phyloP scores from a whole-genome alignment of 1,140 invertebrate genomes.

The Heliconius hermathena region DNA sequence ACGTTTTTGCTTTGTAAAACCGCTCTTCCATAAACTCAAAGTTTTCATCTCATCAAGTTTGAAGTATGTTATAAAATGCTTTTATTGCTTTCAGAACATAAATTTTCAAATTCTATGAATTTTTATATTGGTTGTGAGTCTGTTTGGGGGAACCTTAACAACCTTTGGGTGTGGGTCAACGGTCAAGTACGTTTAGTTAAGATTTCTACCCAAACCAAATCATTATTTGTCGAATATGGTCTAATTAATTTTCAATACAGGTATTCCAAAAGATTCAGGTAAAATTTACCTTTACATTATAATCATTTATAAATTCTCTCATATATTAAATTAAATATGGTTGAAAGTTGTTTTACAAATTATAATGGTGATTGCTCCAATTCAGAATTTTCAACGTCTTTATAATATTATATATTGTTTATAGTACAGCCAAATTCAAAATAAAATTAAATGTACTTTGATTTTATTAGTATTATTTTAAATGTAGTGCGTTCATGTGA shows the following conservation, averaged over 20 bases:
- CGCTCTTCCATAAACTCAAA: conserved; percentile 49
- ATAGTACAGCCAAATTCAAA: background rate
- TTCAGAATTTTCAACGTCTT: background rate
- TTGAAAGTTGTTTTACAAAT: background rate
- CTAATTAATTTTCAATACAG: conserved; percentile 30
- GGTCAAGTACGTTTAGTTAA: conserved; percentile 36
- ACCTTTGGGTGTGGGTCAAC: conserved; percentile 37
- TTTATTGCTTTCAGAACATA: conserved; percentile 64
- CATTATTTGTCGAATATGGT: conserved; percentile 26
- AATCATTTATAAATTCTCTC: background rate
- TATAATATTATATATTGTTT: background rate
- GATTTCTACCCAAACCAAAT: conserved; percentile 10
- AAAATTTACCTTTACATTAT: conserved; percentile 6
- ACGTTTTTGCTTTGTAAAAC: conserved; percentile 44
- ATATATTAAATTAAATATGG: background rate
- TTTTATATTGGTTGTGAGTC: conserved; percentile 49
- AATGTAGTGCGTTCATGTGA: background rate
- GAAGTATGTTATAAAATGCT: conserved; percentile 59
- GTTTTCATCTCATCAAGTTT: conserved; percentile 57
- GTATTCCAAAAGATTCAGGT: conserved; percentile 23
- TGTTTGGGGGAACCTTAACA: conserved; percentile 33
- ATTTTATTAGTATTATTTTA: no score
- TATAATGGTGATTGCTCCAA: conserved; percentile 12
- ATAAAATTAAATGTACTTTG: no score
- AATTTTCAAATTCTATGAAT: conserved; percentile 57